Base-by-base conservation (phyloP, 2,888 invertebrate species). In the Hetaerina titia region DNA sequence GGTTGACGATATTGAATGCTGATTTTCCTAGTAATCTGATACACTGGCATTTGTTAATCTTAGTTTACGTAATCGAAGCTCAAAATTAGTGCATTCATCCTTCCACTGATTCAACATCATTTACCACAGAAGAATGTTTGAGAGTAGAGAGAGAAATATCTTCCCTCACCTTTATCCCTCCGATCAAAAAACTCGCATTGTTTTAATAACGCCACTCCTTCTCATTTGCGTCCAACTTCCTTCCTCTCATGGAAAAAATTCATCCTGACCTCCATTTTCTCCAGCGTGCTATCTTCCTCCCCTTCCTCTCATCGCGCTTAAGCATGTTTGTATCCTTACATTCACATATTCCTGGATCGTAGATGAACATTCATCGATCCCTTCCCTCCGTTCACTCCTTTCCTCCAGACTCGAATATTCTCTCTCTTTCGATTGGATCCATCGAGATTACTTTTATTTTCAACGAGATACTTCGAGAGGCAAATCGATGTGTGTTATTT, bases 231-330 rank as follows among this genome's bases (percentile, higher is more conserved):
- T 92, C 92, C 92, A 69, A 92, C 69, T 74, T 92, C 92, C 92
- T 92, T 92, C 92, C 92, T 92, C 69, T 11, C 25, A 56, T 69
- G 69, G 92, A 45, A 92, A 92, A 92, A 92, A 92, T 92, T 69
- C 69, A 92, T 92, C 92, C 74, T 64, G 90, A 31, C 64, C 90
- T 64, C 92, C 11, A n/a, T 92, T 56, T 19, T 90, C 31, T 13
- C 6, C 88, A 88, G 56, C 56, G 45, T 45, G 17, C 56, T 19
- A 45, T 58, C 58, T 57, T 57, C 56, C 22, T 58, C 58, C 64
- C 69, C 22, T 69, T 64, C 56, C 56, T 69, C 19, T 69, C 64
- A 22, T 60, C 31, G 25, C 25, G 90, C 90, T 25, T 60, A 25
- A 31, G 60, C 25, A 22, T 92, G 69, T 56, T 56, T 92, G 64